Base-by-base conservation (phyloP, 2,797 vertebrate genomes). In the Sebastes glaucus region DNA sequence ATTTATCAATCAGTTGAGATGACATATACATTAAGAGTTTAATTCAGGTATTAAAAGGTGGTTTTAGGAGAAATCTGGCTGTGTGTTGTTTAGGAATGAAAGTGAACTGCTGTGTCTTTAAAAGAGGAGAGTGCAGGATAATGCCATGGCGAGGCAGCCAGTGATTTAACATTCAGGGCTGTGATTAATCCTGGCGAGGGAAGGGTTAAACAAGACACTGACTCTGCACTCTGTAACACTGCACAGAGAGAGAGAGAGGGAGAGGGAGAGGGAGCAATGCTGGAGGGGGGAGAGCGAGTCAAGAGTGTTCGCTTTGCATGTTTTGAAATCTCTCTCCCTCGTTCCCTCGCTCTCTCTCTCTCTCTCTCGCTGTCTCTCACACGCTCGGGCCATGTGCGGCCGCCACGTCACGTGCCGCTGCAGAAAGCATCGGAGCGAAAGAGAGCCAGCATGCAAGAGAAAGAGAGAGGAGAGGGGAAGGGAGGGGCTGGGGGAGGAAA, bases 341-440 rank as follows among this genome's bases (percentile, higher is more conserved):
- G 13, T 14, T 56, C 81, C 76, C 80, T 80, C 81, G 78, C 67
- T 69, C 38, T 65, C 38, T 53, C 80, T 65, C 38, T 53, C 80
- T 3, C 70, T 5, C 63, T 75, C 69, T 74, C 27, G 56, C 81
- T 25, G 73, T 82, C 79, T 61, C 94, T 95, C 95, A 96, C 95
- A 96, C 94, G 94, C 92, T 89, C 89, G 59, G 94, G 94, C 94
- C 95, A 96, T 96, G 96, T 96, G 96, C 95, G 74, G 94, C 83
- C 78, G 77, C 88, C 90, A 68, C 80, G 88, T 96, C 96, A 96
- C 96, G 95, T 96, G 96, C 95, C 67, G 89, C 89, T 95, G 96
- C 95, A 94, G 95, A 94, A 88, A 92, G 92, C 92, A 92, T 80
- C 73, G 52, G 77, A 87, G 87, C 61, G 65, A 81, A 81, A 88